These are phyloP conservation scores for Hydraecia micacea DNA, from an alignment of 2,888 invertebrate genomes.

Conservation along the genomic window DNA sequence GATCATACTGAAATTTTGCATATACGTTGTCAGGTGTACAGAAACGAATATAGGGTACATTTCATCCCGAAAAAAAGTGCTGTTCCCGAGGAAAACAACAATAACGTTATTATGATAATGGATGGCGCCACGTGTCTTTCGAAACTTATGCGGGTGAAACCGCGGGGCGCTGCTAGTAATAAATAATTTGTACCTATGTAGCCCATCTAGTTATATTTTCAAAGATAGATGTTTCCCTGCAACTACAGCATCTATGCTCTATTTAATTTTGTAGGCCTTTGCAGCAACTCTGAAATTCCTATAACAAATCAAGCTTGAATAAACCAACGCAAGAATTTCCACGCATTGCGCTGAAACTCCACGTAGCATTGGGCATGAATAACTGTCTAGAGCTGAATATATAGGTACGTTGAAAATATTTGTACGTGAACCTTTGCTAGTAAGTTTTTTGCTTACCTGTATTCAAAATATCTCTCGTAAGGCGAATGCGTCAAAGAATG, in stretches of 20 bases:
- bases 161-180: too few relatives aligned
- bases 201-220: background rate
- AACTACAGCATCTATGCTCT: background rate
- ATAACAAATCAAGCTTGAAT: conserved; percentile 36
- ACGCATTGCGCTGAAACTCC: conserved; percentile 38
- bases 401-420: conserved; percentile 15
- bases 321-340: conserved; percentile 28
- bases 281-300: background rate
- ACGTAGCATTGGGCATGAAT: conserved; percentile 40
- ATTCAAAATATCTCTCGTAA: background rate
- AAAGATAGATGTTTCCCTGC: background rate
- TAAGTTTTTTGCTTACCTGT: background rate
- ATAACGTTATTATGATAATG: too few relatives aligned
- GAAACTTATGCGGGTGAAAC: too few relatives aligned
- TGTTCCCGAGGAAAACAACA: too few relatives aligned
- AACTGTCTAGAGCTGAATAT: conserved; percentile 16
- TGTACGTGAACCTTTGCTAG: background rate
- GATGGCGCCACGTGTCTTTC: too few relatives aligned
- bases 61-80: too few relatives aligned
- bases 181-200: background rate
- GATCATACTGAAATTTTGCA: too few relatives aligned
- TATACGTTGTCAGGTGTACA: too few relatives aligned
- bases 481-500: too few relatives aligned
- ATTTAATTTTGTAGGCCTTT: conserved; percentile 19
- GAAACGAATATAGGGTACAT: too few relatives aligned